Percentiles rank a stretch among this genome's conserved stretches.
Conservation (phyloP, 1,140 invertebrate species). For the Reticulitermes speratus region DNA sequence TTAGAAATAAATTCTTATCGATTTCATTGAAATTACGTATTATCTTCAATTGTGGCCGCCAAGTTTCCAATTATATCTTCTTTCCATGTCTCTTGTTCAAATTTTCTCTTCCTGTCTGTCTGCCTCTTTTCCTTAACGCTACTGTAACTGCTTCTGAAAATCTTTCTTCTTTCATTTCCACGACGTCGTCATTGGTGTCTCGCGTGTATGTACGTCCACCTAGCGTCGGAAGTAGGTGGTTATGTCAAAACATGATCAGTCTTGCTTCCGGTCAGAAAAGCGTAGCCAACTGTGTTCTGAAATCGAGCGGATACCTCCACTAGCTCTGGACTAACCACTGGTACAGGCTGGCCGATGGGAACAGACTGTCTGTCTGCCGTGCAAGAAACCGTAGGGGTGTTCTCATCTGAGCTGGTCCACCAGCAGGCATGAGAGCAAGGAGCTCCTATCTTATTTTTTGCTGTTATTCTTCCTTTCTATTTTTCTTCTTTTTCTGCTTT, state of each 20-base stretch:
- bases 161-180: neutral
- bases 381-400: neutral
- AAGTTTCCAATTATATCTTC: neutral
- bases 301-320: neutral
- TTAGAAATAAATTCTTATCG: neutral
- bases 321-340: neutral
- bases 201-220: neutral
- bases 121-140: neutral
- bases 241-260: neutral
- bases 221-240: neutral
- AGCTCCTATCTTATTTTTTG: neutral
- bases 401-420: neutral
- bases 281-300: neutral
- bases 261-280: neutral
- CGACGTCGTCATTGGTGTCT: neutral
- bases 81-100: neutral
- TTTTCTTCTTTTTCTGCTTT: neutral
- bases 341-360: neutral
- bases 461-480: neutral
- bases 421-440: neutral
- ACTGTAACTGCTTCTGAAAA: neutral
- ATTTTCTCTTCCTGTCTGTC: neutral
- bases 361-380: conserved; percentile 11
- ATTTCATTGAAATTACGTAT: neutral
- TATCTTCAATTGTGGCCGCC: neutral